A percentile compares a stretch with the other conserved stretches of the same genome.
These are phyloP conservation scores for Drosophila mercatorum DNA, from an alignment of 2,888 invertebrate genomes.

Conservation along the genomic window DNA sequence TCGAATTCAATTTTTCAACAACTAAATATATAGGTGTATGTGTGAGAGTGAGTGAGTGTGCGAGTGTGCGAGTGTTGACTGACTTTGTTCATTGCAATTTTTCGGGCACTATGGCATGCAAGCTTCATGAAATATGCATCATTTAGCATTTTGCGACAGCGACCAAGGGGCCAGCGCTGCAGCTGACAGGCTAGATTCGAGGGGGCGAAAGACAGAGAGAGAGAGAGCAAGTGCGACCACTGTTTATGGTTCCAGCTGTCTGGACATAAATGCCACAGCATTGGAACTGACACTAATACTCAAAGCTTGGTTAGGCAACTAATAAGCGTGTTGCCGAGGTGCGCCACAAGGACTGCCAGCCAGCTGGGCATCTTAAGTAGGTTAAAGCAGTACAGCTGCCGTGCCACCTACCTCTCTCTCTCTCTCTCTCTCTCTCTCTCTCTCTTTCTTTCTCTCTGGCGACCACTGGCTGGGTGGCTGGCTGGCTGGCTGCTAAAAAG, in stretches of 20 bases:
- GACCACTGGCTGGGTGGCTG: neutral
- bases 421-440: neutral
- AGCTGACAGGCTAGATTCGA: slow-evolving; percentile 45
- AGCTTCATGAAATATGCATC: slow-evolving; percentile 75
- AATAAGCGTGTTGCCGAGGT: slow-evolving; percentile 68
- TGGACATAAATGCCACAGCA: slow-evolving; percentile 65
- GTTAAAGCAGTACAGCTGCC: neutral
- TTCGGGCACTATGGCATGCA: slow-evolving; percentile 41
- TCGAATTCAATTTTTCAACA: slow-evolving; percentile 59
- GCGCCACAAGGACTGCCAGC: slow-evolving; percentile 29
- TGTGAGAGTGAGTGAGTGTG: neutral
- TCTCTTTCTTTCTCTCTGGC: neutral
- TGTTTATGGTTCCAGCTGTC: slow-evolving; percentile 25
- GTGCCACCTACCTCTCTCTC: neutral
- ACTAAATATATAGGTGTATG: neutral
- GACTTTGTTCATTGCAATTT: slow-evolving; percentile 55
- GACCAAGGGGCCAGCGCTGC: slow-evolving; percentile 39
- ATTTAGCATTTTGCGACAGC: slow-evolving; percentile 58
- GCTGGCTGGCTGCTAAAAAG: slow-evolving; percentile 18
- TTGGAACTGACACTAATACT: slow-evolving; percentile 74
- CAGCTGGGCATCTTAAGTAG: slow-evolving; percentile 19
- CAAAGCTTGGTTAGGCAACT: slow-evolving; percentile 70
- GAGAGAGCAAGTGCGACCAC: neutral
- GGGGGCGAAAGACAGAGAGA: too few relatives aligned
- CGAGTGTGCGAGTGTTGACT: slow-evolving; percentile 28